phyloP scores from a whole-genome alignment of 2,113 vertebrate species.

The Numenius arquata region DNA sequence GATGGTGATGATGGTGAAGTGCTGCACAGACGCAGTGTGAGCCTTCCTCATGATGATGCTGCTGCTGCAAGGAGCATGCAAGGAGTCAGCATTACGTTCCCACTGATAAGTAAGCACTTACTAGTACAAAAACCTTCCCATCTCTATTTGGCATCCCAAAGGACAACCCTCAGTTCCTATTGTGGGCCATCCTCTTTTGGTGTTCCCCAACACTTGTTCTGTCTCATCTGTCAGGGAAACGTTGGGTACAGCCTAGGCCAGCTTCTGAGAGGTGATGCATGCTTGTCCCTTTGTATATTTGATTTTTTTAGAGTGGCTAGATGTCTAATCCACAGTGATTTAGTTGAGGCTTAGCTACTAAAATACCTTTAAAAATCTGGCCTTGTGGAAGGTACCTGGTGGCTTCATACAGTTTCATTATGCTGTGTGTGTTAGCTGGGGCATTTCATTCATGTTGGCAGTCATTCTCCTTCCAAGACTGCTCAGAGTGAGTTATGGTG shows the following conservation, averaged over 20 bases:
- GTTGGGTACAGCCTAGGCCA: neutral
- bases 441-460: neutral
- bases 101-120: neutral
- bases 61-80: rapidly evolving
- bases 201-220: neutral
- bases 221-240: rapidly evolving
- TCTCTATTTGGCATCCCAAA: neutral
- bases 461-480: neutral
- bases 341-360: neutral
- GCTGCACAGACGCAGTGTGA: neutral
- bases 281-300: neutral
- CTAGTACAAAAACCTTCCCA: neutral
- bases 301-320: neutral
- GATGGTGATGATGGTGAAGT: too few relatives aligned
- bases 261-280: neutral
- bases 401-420: neutral
- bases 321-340: neutral
- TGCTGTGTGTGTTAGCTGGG: neutral
- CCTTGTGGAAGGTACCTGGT: neutral
- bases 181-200: rapidly evolving
- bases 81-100: neutral
- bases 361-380: neutral
- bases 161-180: neutral
- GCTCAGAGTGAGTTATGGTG: neutral
- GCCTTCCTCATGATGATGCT: neutral